Evolutionary conservation across 2,888 invertebrate genomes (phyloP).

Genomic region (Zhuqinia jingwanae): DNA sequence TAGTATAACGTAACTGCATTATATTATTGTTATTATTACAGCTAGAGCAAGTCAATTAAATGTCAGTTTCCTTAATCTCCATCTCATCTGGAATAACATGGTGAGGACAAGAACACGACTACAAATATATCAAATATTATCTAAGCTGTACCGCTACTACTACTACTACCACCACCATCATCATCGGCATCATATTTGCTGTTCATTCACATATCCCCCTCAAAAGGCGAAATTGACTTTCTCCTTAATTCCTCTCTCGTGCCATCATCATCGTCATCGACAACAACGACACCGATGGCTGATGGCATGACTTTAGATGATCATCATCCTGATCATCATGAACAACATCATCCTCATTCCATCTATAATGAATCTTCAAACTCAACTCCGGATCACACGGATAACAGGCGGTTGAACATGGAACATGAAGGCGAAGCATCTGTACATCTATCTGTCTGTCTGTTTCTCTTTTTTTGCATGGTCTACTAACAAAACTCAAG

Average conservation of each 20-base stretch:
- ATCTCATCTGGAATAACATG: slow-evolving; percentile 47
- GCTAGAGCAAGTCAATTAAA: slow-evolving; percentile 69
- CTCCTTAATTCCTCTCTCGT: neutral
- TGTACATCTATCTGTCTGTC: neutral
- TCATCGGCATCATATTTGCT: too few species aligned
- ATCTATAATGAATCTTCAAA: slow-evolving; percentile 20
- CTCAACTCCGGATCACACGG: neutral
- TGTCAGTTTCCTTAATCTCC: slow-evolving; percentile 58
- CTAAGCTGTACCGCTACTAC: slow-evolving; percentile 54
- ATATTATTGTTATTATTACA: slow-evolving; percentile 49
- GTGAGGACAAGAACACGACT: slow-evolving; percentile 58
- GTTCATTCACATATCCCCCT: neutral
- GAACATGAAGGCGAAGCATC: neutral
- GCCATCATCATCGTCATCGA: neutral
- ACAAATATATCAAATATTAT: slow-evolving; percentile 66
- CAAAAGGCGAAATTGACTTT: slow-evolving; percentile 13
- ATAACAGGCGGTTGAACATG: too few species aligned
- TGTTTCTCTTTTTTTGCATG: neutral
- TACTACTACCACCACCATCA: neutral
- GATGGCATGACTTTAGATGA: too few species aligned
- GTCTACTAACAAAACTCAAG: neutral
- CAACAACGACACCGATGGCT: neutral
- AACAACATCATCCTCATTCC: neutral
- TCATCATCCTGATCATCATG: too few species aligned
- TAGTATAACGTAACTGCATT: slow-evolving; percentile 48